These are phyloP conservation scores for Campaea margaritaria DNA, from an alignment of 2,888 invertebrate genomes.

Conservation along the genomic window DNA sequence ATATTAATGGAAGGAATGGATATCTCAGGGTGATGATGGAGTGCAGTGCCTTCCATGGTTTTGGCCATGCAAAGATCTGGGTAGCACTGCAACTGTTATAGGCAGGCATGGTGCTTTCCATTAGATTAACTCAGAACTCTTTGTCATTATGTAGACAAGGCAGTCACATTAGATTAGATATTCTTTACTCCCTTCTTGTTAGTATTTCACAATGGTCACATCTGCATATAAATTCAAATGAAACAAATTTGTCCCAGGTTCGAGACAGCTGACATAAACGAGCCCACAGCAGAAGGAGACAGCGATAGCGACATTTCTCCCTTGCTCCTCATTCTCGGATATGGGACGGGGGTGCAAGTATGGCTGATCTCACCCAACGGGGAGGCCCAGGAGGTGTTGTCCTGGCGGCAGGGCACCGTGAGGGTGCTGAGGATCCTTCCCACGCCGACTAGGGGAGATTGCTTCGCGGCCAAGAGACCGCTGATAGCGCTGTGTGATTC, in stretches of 20 bases:
- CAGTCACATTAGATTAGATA: no score
- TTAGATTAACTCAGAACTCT: no score
- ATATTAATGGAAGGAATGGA: no score
- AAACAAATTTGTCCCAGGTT: conserved; percentile 81
- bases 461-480: conserved; percentile 92
- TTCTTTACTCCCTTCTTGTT: no score
- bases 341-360: conserved; percentile 86
- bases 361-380: conserved; percentile 95
- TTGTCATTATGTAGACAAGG: no score
- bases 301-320: conserved; percentile 90
- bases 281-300: conserved; percentile 89
- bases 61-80: no score
- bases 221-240: background rate
- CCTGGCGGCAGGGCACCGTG: conserved; percentile 96
- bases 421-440: conserved; percentile 93
- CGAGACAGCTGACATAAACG: conserved; percentile 94
- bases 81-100: no score
- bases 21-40: no score
- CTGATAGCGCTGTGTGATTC: conserved; percentile 96
- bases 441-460: conserved; percentile 90
- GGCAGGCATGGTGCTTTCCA: no score
- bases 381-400: conserved; percentile 97
- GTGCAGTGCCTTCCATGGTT: no score
- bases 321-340: conserved; percentile 92
- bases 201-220: no score